These are phyloP conservation scores for Scelioninae gen. 1 DNA, from an alignment of 2,888 invertebrate genomes.

Conservation along the genomic window DNA sequence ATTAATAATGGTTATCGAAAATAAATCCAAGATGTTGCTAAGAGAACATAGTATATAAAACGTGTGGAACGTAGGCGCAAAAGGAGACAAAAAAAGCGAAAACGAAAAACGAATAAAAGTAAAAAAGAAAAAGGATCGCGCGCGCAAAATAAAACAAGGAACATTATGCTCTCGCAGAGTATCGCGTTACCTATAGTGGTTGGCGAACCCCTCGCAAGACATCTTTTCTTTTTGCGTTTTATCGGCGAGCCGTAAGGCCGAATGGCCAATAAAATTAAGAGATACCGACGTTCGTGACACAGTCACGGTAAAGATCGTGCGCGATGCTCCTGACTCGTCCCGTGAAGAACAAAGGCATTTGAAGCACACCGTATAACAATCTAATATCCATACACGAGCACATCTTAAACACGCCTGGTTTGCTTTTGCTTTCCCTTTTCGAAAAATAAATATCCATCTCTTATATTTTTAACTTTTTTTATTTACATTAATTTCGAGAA, in stretches of 20 bases:
- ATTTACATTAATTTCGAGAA: too few relatives aligned
- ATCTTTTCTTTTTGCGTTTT: slow-evolving; percentile 70
- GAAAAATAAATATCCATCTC: too few relatives aligned
- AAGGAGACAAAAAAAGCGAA: slow-evolving; percentile 34
- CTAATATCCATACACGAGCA: too few relatives aligned
- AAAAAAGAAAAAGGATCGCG: slow-evolving; percentile 57
- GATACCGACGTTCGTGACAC: slow-evolving; percentile 72
- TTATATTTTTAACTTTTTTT: too few relatives aligned
- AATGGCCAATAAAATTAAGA: slow-evolving; percentile 74
- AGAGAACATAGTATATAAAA: slow-evolving; percentile 63
- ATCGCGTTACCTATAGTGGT: slow-evolving; percentile 71
- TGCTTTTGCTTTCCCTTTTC: too few relatives aligned
- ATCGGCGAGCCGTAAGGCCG: slow-evolving; percentile 71
- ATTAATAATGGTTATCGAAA: slow-evolving; percentile 51
- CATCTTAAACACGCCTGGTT: too few relatives aligned
- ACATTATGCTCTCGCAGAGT: slow-evolving; percentile 68
- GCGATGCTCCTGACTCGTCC: slow-evolving; percentile 70
- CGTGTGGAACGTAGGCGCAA: slow-evolving; percentile 56
- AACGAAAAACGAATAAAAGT: slow-evolving; percentile 34
- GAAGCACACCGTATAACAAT: slow-evolving; percentile 59
- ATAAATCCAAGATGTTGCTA: slow-evolving; percentile 44
- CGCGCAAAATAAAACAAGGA: slow-evolving; percentile 67
- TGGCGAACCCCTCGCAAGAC: slow-evolving; percentile 63
- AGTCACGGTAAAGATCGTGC: slow-evolving; percentile 71
- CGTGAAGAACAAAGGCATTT: slow-evolving; percentile 69